phyloP scores from a whole-genome alignment of 1,140 invertebrate species.

The Scaptodrosophila lebanonensis region DNA sequence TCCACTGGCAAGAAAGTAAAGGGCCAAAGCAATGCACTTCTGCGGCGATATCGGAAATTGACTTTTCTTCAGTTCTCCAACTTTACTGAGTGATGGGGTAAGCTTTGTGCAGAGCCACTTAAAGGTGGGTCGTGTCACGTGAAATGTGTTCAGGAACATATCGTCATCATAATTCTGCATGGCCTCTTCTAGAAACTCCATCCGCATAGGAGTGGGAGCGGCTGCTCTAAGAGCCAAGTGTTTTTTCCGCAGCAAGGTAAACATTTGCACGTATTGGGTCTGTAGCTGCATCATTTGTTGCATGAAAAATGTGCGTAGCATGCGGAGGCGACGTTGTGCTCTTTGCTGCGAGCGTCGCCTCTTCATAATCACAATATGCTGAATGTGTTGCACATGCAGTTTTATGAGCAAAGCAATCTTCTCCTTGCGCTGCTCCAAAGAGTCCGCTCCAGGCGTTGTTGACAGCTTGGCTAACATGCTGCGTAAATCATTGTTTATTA shows the following conservation, averaged over 20 bases:
- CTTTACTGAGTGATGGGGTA: conserved; percentile 26
- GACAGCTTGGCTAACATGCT: conserved; percentile 22
- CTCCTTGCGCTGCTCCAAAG: conserved; percentile 20
- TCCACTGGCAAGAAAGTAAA: conserved; percentile 57
- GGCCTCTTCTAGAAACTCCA: conserved; percentile 35
- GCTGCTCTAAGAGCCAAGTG: too few species aligned
- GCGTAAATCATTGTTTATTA: conserved; percentile 39
- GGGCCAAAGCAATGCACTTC: conserved; percentile 52
- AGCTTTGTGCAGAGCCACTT: conserved; percentile 46
- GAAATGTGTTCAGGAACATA: conserved; percentile 52
- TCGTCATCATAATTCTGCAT: conserved; percentile 32
- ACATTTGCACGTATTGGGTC: conserved; percentile 47
- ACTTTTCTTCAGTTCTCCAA: conserved; percentile 17
- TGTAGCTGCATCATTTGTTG: conserved; percentile 58
- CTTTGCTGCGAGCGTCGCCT: conserved; percentile 46
- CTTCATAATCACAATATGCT: conserved; percentile 34
- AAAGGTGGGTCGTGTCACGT: conserved; percentile 54
- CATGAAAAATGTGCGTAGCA: conserved; percentile 50
- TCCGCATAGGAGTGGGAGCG: not conserved
- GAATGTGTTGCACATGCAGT: conserved; percentile 45
- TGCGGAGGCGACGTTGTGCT: conserved; percentile 17
- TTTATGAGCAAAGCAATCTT: conserved; percentile 38
- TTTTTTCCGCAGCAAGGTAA: conserved; percentile 44
- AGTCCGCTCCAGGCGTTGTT: not conserved
- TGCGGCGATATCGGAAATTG: conserved; percentile 18